These are phyloP conservation scores for Puma concolor DNA, from an alignment of 2,113 vertebrate genomes.

Conservation along the genomic window DNA sequence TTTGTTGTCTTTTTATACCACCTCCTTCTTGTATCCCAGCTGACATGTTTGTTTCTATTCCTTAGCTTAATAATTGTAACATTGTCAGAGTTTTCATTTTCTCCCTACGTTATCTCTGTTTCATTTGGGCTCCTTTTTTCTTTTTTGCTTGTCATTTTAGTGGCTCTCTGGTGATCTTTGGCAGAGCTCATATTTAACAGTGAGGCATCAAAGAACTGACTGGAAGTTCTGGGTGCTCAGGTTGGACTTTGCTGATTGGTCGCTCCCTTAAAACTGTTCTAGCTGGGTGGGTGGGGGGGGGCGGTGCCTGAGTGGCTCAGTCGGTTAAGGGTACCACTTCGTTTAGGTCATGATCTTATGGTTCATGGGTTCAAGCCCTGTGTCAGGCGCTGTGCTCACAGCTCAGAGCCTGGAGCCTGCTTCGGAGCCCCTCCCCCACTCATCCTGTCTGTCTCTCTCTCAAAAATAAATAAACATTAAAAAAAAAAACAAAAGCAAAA, in stretches of 20 bases:
- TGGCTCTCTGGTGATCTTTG: neutral
- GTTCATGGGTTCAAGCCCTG: too few species aligned
- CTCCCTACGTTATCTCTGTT: neutral
- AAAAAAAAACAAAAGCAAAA: too few species aligned
- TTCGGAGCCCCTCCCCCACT: too few species aligned
- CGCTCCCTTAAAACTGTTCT: neutral
- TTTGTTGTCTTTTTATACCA: neutral
- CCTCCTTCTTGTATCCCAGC: neutral
- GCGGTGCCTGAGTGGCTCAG: too few species aligned
- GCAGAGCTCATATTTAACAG: neutral
- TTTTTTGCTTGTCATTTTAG: neutral
- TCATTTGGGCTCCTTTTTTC: neutral
- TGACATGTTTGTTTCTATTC: neutral
- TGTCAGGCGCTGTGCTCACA: too few species aligned
- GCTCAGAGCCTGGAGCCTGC: too few species aligned
- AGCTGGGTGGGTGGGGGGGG: neutral
- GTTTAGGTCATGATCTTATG: too few species aligned
- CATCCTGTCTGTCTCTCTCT: too few species aligned
- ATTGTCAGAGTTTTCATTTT: neutral
- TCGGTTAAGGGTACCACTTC: too few species aligned
- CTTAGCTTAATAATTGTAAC: neutral
- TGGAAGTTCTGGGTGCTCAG: neutral
- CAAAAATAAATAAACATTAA: too few species aligned
- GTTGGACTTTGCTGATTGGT: neutral
- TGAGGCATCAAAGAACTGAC: neutral